Conservation (phyloP, 2,888 invertebrate genomes). For the Dendrolimus pini region DNA sequence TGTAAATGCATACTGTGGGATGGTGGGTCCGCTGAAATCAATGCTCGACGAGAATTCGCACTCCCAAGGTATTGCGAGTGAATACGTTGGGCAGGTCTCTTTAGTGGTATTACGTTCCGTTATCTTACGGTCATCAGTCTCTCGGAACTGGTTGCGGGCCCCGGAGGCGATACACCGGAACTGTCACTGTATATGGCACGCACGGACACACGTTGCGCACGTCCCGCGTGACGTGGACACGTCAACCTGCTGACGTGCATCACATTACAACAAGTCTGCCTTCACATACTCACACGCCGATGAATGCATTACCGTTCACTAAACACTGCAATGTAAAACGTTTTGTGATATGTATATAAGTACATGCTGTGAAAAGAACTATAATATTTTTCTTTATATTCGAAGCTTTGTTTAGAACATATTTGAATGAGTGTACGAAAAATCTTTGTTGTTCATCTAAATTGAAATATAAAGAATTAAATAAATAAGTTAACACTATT, state of each 20-base stretch:
- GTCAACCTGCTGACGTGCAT: constrained; percentile 13
- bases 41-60: constrained; percentile 16
- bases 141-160: constrained; percentile 50
- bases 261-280: constrained; percentile 7
- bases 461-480: no score
- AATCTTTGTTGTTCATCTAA: no score
- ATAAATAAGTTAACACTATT: no score
- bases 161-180: constrained; percentile 59
- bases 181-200: constrained; percentile 52
- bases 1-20: neutral
- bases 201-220: constrained; percentile 17
- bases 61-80: constrained; percentile 32
- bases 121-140: constrained; percentile 70
- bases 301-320: neutral
- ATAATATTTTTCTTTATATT: no score
- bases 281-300: neutral
- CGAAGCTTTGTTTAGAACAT: no score
- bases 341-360: no score
- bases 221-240: constrained; percentile 17
- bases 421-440: no score
- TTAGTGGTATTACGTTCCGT: constrained; percentile 55
- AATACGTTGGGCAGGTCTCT: constrained; percentile 35
- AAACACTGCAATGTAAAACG: neutral
- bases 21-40: constrained; percentile 35
- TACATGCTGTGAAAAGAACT: no score